Evolutionary conservation across 2,797 vertebrate genomes (phyloP), one percentile per base, ranked within the genome.

Genomic region (Mus caroli): DNA sequence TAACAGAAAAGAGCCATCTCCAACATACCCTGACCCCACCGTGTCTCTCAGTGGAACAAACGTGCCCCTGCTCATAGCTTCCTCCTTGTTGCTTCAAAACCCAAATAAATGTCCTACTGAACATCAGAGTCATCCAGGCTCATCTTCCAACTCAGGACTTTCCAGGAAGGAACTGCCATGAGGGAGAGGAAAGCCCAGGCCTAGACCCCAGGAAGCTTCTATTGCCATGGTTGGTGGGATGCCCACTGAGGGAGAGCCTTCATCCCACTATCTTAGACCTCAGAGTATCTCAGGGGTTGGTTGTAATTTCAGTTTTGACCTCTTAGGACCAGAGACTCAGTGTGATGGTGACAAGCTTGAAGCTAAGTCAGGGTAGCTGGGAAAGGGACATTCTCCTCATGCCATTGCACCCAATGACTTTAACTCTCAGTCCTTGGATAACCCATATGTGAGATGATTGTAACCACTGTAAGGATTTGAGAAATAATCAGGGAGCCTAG

Each of bases 251-350:
- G 37, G 43, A 43, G 26, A 62, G 31, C 58, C 40, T 62, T 78
- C 26, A 73, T 50, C 4, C 56, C 80, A 5, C 31, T 34, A 10
- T 78, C 15, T 56, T 31, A 46, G n/a, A 52, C 31, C 56, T 83
- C 46, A 88, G 91, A 78, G 58, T 77, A 50, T 62, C 73, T 94
- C 75, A 71, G 75, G 50, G 69, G 37, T 90, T 88, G 12, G 24
- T 26, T 46, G 56, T 71, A 13, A 26, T 73, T 84, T 60, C 52
- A 28, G 26, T 82, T 90, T 90, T 78, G 58, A 60, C 58, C 22
- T 60, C 58, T 60, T 60, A 60, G 58, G 22, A 60, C 58, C 24
- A 26, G 58, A 60, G 58, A 60, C 9, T 60, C 58, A 60, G 58
- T 26, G 58, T 60, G 24, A 60, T 60, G 67, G 71, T 80, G 87